These are phyloP conservation scores for Papilio protenor DNA, from an alignment of 2,888 invertebrate genomes.

Conservation along the genomic window DNA sequence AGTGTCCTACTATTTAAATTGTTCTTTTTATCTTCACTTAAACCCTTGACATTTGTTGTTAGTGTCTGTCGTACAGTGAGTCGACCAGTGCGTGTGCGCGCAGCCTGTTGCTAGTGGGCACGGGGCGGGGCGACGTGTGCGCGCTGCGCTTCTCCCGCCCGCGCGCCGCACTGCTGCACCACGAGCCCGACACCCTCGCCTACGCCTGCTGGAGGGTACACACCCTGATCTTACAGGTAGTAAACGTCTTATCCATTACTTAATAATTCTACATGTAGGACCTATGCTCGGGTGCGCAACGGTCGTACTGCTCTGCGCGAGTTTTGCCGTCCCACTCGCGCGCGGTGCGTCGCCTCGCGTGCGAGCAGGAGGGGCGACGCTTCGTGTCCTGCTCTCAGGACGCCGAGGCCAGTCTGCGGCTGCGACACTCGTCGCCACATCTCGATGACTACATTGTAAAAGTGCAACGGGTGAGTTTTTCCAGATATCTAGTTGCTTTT, in stretches of 20 bases:
- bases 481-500: background rate
- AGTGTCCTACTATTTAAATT: slow-evolving; percentile 48
- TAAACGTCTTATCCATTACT: background rate
- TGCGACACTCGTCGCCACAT: slow-evolving; percentile 77
- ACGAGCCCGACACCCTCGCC: slow-evolving; percentile 14
- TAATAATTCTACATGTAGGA: slow-evolving; percentile 67
- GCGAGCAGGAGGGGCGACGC: slow-evolving; percentile 73
- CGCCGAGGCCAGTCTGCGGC: slow-evolving; percentile 76
- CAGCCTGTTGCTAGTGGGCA: slow-evolving; percentile 27
- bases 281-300: slow-evolving; percentile 75
- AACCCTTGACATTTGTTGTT: background rate
- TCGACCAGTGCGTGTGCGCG: background rate
- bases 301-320: slow-evolving; percentile 74
- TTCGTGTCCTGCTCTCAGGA: slow-evolving; percentile 85
- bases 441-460: slow-evolving; percentile 81
- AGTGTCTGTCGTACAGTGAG: slow-evolving; percentile 39
- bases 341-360: slow-evolving; percentile 76
- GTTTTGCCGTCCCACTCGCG: slow-evolving; percentile 77
- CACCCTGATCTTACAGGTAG: background rate
- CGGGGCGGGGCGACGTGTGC: slow-evolving; percentile 29
- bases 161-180: slow-evolving; percentile 32
- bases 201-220: slow-evolving; percentile 35
- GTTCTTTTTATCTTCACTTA: background rate
- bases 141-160: slow-evolving; percentile 33
- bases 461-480: slow-evolving; percentile 77